Conservation (phyloP, 1,140 invertebrate genomes). For the Trichogramma pretiosum region DNA sequence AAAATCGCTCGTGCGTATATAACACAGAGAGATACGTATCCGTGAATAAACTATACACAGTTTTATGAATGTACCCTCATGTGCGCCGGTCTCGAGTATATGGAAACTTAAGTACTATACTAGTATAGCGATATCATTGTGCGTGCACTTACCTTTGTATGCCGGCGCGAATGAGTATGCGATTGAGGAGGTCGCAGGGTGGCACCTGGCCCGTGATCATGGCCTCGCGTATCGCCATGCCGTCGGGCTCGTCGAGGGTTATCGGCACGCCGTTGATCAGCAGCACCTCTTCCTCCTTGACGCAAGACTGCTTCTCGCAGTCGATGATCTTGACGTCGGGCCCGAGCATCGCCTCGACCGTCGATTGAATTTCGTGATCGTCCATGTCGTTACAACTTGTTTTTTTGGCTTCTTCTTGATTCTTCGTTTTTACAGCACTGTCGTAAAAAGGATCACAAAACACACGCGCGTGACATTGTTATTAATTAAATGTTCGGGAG, state of each 20-base stretch:
- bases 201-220: conserved; percentile 63
- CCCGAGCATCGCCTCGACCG: conserved; percentile 67
- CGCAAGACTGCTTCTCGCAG: conserved; percentile 64
- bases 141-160: conserved; percentile 46
- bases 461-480: no score
- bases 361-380: conserved; percentile 66
- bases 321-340: conserved; percentile 66
- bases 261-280: conserved; percentile 68
- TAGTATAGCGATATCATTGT: no score
- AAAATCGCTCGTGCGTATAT: no score
- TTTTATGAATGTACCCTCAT: no score
- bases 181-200: conserved; percentile 63
- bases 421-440: not conserved
- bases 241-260: conserved; percentile 59
- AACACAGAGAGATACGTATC: no score
- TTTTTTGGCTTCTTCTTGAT: not conserved
- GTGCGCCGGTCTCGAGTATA: no score
- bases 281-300: conserved; percentile 65
- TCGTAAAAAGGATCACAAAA: no score
- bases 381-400: conserved; percentile 45
- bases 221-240: conserved; percentile 59
- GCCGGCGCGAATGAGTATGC: conserved; percentile 59
- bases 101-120: not conserved
- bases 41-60: no score
- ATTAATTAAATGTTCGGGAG: no score